Evolutionary conservation across 2,888 invertebrate species (phyloP), one percentile per base, ranked within the genome.

Genomic region (Xestia xanthographa): DNA sequence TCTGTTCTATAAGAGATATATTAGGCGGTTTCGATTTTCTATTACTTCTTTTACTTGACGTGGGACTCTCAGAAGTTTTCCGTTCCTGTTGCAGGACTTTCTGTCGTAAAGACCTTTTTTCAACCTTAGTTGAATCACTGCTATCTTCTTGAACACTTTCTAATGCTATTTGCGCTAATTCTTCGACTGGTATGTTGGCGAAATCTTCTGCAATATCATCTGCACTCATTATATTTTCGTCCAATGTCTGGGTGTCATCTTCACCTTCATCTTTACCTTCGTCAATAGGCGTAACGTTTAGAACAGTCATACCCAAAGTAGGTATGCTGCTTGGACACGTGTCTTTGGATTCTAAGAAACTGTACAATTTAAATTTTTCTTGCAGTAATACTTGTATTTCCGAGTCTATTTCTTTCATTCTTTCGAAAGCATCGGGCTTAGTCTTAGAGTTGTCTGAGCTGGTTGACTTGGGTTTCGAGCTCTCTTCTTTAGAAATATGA

Each of bases 341-440:
- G 70, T 92, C 91, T 81, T 93, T 95, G 67, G 91, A 93, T 86
- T 97, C 96, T 76, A 97, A 87, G 79, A 96, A 95, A 86, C 95
- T 96, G 84, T 97, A 97, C 14, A 97, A 88, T 85, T 96, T 95
- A 89, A 97, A 96, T 87, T 97, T 97, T 88, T 97, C 97, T 88
- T 97, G 96, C 83, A 97, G 91, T 66, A 97, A 90, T 58, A 94
- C 94, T 85, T 97, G 97, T 86, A 97, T 97, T 88, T 97, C 97
- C 79, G 97, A 90, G 86, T 97, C 97, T 75, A 97, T 97, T 89
- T 97, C 96, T 84, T 97, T 97, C 97, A 97, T 97, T 90, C 97
- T 95, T 71, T 97, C 95, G 87, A 97, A 94, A 14, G 97, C 91
- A 71, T 95, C 95, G 72, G 89, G 29, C 20, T 34, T 60, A 34